A percentile compares a stretch with the other conserved stretches of the same genome.
These are phyloP conservation scores for Drosophila dives DNA, from an alignment of 2,888 invertebrate species.

Conservation along the genomic window DNA sequence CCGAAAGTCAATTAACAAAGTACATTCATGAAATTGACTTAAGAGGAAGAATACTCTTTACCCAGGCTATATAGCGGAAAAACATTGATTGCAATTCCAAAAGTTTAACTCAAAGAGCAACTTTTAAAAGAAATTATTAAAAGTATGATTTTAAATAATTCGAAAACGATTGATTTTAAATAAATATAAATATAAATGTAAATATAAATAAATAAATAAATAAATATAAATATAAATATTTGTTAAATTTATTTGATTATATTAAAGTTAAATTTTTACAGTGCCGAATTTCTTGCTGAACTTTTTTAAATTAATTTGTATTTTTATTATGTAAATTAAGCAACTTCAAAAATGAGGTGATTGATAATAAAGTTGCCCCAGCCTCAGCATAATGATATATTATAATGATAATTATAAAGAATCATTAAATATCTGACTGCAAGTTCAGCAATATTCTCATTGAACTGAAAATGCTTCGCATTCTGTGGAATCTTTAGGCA, in stretches of 20 bases:
- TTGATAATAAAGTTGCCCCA: background rate
- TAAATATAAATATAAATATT: background rate
- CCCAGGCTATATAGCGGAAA: background rate
- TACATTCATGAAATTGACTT: constrained; percentile 30
- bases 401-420: background rate
- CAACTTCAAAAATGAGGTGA: background rate
- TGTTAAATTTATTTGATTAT: background rate
- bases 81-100: background rate
- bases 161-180: background rate
- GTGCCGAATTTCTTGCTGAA: background rate
- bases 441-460: constrained; percentile 4
- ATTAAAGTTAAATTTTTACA: background rate
- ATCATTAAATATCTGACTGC: background rate
- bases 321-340: background rate
- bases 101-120: background rate
- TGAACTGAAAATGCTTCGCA: constrained; percentile 19
- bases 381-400: background rate
- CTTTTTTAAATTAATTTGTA: background rate
- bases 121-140: too few relatives aligned
- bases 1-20: constrained; percentile 34
- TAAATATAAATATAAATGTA: background rate
- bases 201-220: too few relatives aligned
- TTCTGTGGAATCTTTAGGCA: constrained; percentile 6
- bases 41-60: background rate
- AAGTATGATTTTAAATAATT: background rate